Conservation (phyloP, 2,888 invertebrate species). For the Synanthedon formicaeformis region DNA sequence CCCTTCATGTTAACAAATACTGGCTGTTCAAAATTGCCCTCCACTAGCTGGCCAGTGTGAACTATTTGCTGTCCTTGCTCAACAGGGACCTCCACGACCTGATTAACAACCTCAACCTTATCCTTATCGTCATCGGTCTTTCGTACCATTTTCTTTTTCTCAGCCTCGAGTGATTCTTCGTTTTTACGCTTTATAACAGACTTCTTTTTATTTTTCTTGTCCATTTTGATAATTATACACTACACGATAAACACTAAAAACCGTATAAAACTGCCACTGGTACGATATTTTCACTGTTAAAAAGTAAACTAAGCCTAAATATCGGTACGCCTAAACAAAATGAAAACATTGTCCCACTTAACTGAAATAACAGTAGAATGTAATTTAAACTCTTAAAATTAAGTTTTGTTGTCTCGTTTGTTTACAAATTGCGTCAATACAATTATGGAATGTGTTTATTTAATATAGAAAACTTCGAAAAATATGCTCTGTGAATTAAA, state of each 20-base stretch:
- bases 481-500: slow-evolving; percentile 46
- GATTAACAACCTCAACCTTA: slow-evolving; percentile 53
- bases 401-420: too few relatives aligned
- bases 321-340: slow-evolving; percentile 34
- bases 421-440: not conserved
- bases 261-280: slow-evolving; percentile 14
- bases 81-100: slow-evolving; percentile 59
- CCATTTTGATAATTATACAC: slow-evolving; percentile 47
- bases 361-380: too few relatives aligned
- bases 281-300: slow-evolving; percentile 11
- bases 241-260: slow-evolving; percentile 18
- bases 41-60: slow-evolving; percentile 57
- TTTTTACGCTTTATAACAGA: slow-evolving; percentile 61
- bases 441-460: not conserved
- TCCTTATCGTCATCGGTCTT: slow-evolving; percentile 46
- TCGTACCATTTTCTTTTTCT: slow-evolving; percentile 55
- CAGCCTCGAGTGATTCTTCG: slow-evolving; percentile 51
- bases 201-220: slow-evolving; percentile 66
- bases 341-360: slow-evolving; percentile 27
- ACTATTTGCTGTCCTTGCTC: slow-evolving; percentile 62
- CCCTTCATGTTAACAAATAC: slow-evolving; percentile 67
- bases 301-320: slow-evolving; percentile 9
- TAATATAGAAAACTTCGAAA: not conserved
- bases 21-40: slow-evolving; percentile 63
- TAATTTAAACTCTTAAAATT: too few relatives aligned